These are phyloP conservation scores for Gephyroberyx darwinii DNA, from an alignment of 2,797 vertebrate genomes.

Conservation along the genomic window DNA sequence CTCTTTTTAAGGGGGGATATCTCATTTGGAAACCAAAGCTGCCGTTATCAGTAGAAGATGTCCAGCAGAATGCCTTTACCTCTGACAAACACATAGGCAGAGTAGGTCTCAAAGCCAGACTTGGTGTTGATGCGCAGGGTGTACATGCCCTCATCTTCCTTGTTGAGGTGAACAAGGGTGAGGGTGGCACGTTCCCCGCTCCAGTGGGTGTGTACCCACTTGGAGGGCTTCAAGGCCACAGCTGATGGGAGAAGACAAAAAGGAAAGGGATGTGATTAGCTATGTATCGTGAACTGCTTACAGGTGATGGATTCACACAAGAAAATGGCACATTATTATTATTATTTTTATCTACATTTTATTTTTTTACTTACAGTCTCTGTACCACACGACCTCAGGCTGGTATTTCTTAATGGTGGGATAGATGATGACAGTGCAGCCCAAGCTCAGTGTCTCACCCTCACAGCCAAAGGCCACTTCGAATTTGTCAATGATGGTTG, in stretches of 20 bases:
- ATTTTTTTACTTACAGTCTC: constrained; percentile 76
- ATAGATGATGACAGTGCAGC: constrained; percentile 92
- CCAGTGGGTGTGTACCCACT: constrained; percentile 93
- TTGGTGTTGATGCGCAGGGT: constrained; percentile 91
- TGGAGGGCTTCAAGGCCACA: constrained; percentile 86
- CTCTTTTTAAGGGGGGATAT: not conserved
- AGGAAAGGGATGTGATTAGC: not conserved
- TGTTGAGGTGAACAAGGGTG: constrained; percentile 94
- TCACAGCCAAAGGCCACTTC: constrained; percentile 92
- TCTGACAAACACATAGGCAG: constrained; percentile 92
- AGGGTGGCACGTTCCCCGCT: constrained; percentile 90
- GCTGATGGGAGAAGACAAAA: constrained; percentile 72
- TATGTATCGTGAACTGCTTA: not conserved
- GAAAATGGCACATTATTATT: not conserved
- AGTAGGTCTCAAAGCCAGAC: constrained; percentile 93
- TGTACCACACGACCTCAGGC: constrained; percentile 93
- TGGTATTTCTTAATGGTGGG: constrained; percentile 94
- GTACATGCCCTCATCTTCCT: constrained; percentile 98
- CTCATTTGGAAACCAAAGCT: not conserved
- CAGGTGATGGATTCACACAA: not conserved
- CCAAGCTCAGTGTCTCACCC: constrained; percentile 94
- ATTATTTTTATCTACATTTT: not conserved
- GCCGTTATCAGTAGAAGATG: not conserved
- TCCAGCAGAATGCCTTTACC: constrained; percentile 75
- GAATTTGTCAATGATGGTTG: constrained; percentile 92